A percentile compares a stretch with the other conserved stretches of the same genome.
Conservation (phyloP, 1,140 invertebrate genomes). For the Hycleus phaleratus region DNA sequence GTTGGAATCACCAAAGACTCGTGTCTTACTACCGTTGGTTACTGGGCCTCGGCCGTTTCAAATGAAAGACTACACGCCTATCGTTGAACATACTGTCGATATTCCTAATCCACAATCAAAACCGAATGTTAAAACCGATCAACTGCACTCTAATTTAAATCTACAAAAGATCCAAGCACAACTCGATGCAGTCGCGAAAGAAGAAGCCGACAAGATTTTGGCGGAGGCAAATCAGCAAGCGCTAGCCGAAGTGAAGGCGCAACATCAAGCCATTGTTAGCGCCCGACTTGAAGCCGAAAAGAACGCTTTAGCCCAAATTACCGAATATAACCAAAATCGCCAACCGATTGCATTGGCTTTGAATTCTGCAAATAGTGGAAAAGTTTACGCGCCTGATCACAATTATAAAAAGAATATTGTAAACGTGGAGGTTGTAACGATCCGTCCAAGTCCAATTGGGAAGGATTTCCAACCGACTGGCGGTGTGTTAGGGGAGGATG, state of each 20-base stretch:
- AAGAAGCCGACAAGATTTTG: conserved; percentile 18
- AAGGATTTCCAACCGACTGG: too few species aligned
- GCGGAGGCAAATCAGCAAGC: conserved; percentile 28
- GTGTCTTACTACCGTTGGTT: conserved; percentile 1
- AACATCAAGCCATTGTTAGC: conserved; percentile 24
- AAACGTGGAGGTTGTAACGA: too few species aligned
- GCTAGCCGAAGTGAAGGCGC: conserved; percentile 23
- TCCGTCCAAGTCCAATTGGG: too few species aligned
- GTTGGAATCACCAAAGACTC: conserved; percentile 10
- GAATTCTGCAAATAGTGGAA: not conserved
- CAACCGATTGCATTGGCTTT: too few species aligned
- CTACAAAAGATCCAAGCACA: conserved; percentile 12
- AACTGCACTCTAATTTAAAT: not conserved
- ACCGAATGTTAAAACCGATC: conserved; percentile 9
- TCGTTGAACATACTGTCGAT: conserved; percentile 11
- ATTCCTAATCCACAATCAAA: conserved; percentile 10
- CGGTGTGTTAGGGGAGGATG: too few species aligned
- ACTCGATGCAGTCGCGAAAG: conserved; percentile 26
- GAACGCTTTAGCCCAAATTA: conserved; percentile 23
- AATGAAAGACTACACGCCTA: conserved; percentile 1
- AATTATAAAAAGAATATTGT: not conserved
- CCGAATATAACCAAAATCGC: conserved; percentile 14
- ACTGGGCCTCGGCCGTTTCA: conserved; percentile 5
- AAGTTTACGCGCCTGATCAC: conserved; percentile 13
- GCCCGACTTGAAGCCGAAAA: conserved; percentile 25